Conservation (phyloP, 2,888 invertebrate species). For the Thumatha senex region DNA sequence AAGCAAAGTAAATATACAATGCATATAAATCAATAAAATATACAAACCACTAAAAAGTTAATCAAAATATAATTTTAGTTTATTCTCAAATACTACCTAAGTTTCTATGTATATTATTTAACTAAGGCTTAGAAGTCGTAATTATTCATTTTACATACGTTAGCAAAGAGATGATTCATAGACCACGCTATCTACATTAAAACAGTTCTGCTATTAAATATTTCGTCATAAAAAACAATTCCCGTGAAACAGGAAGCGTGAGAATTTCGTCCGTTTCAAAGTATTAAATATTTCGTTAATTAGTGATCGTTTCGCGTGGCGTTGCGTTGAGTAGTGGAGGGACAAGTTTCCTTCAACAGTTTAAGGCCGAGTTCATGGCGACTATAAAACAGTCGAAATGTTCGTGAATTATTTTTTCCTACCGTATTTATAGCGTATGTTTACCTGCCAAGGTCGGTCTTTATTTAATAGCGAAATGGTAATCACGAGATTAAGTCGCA, state of each 20-base stretch:
- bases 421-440: slow-evolving; percentile 14
- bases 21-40: too few species aligned
- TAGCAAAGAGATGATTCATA: background rate
- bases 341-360: slow-evolving; percentile 8
- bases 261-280: slow-evolving; percentile 19
- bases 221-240: slow-evolving; percentile 8
- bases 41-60: too few species aligned
- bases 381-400: slow-evolving; percentile 30
- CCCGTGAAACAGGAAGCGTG: slow-evolving; percentile 16
- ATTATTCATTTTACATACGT: background rate
- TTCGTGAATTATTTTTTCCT: slow-evolving; percentile 16
- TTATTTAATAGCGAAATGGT: slow-evolving; percentile 12
- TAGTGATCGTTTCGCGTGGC: slow-evolving; percentile 14
- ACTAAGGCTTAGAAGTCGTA: background rate
- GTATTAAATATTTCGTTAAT: slow-evolving; percentile 23
- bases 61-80: too few species aligned
- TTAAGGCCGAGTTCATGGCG: slow-evolving; percentile 34
- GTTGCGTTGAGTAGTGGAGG: slow-evolving; percentile 6
- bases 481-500: slow-evolving; percentile 9
- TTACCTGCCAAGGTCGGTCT: slow-evolving; percentile 19
- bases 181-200: slow-evolving; percentile 2
- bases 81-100: too few species aligned
- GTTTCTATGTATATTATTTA: too few species aligned
- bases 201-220: slow-evolving; percentile 6
- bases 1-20: too few species aligned